Evolutionary conservation across 2,888 invertebrate genomes (phyloP), one percentile per base, ranked within the genome.

Genomic region (Sinelater perroti): DNA sequence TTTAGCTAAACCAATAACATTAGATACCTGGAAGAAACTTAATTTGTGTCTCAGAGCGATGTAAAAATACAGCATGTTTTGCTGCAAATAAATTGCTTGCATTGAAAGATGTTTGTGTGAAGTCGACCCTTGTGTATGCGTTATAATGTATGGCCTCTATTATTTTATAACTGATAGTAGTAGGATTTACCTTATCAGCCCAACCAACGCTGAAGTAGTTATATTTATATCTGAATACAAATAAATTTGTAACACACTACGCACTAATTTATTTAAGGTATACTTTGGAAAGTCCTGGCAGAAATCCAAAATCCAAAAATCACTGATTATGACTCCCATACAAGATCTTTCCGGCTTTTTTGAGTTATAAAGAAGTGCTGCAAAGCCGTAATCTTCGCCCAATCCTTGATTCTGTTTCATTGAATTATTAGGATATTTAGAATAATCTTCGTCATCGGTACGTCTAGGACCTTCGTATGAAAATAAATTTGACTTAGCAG

Each of bases 221-320:
- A 18, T 36, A 36, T 1, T 17, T 5, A n/a, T 36, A 36, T 36
- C 36, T 36, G 8, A 35, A 35, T 30, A 5, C 30, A 30, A 8
- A 30, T 30, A 5, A n/a, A n/a, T n/a, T n/a, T n/a, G n/a, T n/a
- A n/a, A n/a, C n/a, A n/a, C n/a, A n/a, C n/a, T n/a, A n/a, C n/a
- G n/a, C n/a, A n/a, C n/a, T n/a, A n/a, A n/a, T n/a, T n/a, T n/a
- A n/a, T n/a, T n/a, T n/a, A n/a, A n/a, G n/a, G 3, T 31, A 31
- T 40, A 40, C 40, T 8, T 14, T 24, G 21, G 14, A 14, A 24
- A 40, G 26, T 40, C 40, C 5, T 6, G 7, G 16, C 40, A 40
- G 13, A 24, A 13, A 40, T 40, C 40, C n/a, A 40, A 11, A 40
- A 40, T 21, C 40, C 40, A 40, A 21, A 21, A 24, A 14, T 10